phyloP scores from a whole-genome alignment of 2,113 vertebrate genomes.

The Eubucco bourcierii region DNA sequence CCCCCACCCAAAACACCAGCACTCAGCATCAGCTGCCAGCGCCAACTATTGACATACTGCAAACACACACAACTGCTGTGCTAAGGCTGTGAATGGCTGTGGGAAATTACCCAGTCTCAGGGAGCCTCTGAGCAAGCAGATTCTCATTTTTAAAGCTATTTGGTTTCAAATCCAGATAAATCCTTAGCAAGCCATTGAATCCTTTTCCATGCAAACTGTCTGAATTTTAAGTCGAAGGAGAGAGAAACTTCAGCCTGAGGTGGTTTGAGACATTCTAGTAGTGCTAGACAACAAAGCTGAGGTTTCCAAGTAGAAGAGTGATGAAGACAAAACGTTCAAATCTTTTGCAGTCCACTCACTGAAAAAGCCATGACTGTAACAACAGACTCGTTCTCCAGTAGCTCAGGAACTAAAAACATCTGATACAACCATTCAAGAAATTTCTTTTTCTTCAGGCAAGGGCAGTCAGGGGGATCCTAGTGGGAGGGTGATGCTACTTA shows the following conservation, averaged over 20 bases:
- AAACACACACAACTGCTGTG: neutral
- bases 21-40: neutral
- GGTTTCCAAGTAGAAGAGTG: neutral
- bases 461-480: rapidly evolving
- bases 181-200: neutral
- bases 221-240: neutral
- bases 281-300: neutral
- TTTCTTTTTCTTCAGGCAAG: neutral
- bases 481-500: neutral
- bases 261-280: neutral
- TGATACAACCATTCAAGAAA: neutral
- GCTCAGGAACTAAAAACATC: neutral
- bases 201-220: neutral
- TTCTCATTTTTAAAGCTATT: neutral
- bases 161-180: neutral
- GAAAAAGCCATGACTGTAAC: neutral
- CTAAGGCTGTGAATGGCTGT: neutral
- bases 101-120: neutral
- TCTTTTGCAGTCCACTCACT: neutral
- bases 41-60: neutral
- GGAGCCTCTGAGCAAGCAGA: neutral
- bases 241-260: neutral
- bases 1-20: neutral
- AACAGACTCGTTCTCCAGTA: neutral
- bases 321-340: neutral